Conservation (phyloP, 2,113 vertebrate species). For the Menidia beryllina region DNA sequence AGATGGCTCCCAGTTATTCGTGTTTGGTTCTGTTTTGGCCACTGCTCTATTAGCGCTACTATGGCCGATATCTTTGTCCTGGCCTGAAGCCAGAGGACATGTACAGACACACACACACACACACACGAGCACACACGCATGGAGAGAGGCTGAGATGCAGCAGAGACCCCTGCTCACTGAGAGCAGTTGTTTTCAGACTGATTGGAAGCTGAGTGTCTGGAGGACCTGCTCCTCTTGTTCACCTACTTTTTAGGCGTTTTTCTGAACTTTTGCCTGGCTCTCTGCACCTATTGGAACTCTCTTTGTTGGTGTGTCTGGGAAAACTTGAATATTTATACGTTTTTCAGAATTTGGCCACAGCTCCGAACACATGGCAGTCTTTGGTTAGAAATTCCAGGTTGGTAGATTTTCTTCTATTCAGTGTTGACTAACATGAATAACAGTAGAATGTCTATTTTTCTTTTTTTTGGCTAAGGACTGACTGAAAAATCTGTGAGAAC, state of each 20-base stretch:
- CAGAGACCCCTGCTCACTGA: conserved; percentile 54
- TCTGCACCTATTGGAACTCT: conserved; percentile 27
- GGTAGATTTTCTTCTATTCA: conserved; percentile 30
- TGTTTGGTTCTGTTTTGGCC: conserved; percentile 64
- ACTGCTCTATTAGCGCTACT: conserved; percentile 76
- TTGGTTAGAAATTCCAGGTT: conserved; percentile 50
- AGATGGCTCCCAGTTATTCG: conserved; percentile 54
- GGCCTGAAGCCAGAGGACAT: conserved; percentile 81
- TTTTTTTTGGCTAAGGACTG: background rate
- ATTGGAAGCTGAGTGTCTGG: conserved; percentile 52
- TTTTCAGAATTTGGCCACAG: background rate
- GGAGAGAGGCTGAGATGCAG: conserved; percentile 50
- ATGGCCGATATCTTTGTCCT: conserved; percentile 85
- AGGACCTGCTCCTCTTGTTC: conserved; percentile 24
- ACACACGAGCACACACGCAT: conserved; percentile 21
- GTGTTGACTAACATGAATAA: background rate
- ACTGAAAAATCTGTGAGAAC: background rate
- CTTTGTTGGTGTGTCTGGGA: conserved; percentile 5
- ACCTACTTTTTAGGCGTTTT: conserved; percentile 43
- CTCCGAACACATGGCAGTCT: conserved; percentile 29
- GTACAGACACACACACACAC: conserved; percentile 16
- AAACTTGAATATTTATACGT: conserved; percentile 45
- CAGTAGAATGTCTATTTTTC: too few species aligned
- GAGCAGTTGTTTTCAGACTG: conserved; percentile 50
- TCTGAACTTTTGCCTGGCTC: conserved; percentile 29